Conservation (phyloP, 2,888 invertebrate genomes). For the Cheilosia grossa region DNA sequence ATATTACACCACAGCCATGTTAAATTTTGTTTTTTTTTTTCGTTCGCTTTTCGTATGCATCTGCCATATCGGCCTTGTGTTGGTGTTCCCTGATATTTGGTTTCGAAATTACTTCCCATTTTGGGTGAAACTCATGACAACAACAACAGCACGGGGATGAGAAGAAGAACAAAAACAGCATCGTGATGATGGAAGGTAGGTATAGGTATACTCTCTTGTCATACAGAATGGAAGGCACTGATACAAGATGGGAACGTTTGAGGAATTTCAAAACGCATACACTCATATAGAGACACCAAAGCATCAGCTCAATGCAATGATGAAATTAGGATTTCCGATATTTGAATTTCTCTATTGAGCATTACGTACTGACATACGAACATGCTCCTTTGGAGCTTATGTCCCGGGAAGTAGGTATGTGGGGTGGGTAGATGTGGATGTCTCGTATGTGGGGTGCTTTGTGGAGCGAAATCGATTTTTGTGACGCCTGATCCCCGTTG, state of each 20-base stretch:
- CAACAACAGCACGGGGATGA: conserved; percentile 17
- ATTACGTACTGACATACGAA: not conserved
- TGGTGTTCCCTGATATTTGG: conserved; percentile 40
- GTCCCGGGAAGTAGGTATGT: conserved; percentile 5
- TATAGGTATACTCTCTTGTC: too few relatives aligned
- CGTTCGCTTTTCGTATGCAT: conserved; percentile 49
- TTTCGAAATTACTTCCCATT: conserved; percentile 58
- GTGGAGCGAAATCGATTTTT: conserved; percentile 29
- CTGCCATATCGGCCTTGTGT: conserved; percentile 28
- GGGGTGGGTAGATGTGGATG: conserved; percentile 38
- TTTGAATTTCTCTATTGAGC: conserved; percentile 67
- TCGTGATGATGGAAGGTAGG: conserved; percentile 32
- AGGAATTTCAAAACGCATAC: conserved; percentile 54
- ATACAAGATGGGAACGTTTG: conserved; percentile 49
- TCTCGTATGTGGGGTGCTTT: not conserved
- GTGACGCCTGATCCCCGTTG: conserved; percentile 21
- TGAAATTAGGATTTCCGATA: conserved; percentile 65
- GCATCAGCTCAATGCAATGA: conserved; percentile 62
- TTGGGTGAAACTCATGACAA: conserved; percentile 59
- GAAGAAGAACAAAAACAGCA: conserved; percentile 13
- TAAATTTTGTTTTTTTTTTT: conserved; percentile 12
- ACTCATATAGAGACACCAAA: conserved; percentile 39
- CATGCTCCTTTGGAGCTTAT: conserved; percentile 30
- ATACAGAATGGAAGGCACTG: conserved; percentile 14
- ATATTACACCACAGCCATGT: conserved; percentile 42